Evolutionary conservation across 37 sponge, comb jelly and placozoan species (phyloP).

Genomic region (Bolinopsis microptera): DNA sequence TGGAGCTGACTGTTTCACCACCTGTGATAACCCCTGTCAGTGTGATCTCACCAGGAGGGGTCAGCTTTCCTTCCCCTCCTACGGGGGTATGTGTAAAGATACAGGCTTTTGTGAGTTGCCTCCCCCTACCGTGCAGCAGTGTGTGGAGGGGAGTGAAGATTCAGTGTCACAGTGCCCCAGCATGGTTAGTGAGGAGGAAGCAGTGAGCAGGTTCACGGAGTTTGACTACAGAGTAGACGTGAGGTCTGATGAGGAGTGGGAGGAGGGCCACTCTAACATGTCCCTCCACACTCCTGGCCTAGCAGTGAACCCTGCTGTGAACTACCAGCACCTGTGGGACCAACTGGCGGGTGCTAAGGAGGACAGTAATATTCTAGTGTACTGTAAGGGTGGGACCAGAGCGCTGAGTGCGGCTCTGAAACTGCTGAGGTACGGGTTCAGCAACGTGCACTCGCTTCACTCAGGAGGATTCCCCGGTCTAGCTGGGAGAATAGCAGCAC

Average conservation of each 20-base stretch:
- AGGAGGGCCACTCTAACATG: neutral
- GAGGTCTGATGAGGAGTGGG: neutral
- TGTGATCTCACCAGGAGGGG: neutral
- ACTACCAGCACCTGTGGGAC: neutral
- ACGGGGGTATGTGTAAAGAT: neutral
- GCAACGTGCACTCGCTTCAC: too few species aligned
- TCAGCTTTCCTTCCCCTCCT: neutral
- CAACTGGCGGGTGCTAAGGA: too few species aligned
- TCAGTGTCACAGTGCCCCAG: too few species aligned
- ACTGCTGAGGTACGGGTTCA: neutral
- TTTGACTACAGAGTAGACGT: neutral
- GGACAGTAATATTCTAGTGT: neutral
- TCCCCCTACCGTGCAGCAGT: neutral
- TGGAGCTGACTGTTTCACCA: slow-evolving; percentile 20
- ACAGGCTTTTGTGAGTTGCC: slow-evolving; percentile 26
- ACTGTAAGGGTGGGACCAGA: neutral
- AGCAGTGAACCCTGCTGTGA: neutral
- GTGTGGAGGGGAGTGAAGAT: slow-evolving; percentile 8
- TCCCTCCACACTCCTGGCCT: neutral
- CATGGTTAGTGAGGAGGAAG: too few species aligned
- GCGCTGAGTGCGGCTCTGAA: neutral
- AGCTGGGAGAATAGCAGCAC: too few species aligned
- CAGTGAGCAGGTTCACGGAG: too few species aligned
- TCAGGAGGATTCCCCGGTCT: too few species aligned
- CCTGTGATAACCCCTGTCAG: slow-evolving; percentile 33